Evolutionary conservation across 1,140 invertebrate species (phyloP).

Genomic region (Nymphalis io): DNA sequence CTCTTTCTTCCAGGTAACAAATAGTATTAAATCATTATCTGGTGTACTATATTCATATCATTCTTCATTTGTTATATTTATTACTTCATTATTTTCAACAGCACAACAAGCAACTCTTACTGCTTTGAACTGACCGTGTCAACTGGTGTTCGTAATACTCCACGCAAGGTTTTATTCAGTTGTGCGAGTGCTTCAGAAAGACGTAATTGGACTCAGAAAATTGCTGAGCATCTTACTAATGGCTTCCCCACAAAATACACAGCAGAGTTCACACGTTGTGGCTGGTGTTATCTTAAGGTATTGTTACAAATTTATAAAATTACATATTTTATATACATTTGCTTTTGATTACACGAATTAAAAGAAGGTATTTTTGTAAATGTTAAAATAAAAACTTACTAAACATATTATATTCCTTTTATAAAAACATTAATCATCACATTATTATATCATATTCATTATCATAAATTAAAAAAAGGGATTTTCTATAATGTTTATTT

Average conservation of each 20-base stretch:
- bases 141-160: constrained; percentile 42
- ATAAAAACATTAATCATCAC: no score
- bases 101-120: constrained; percentile 62
- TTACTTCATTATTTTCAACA: constrained; percentile 36
- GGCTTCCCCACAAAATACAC: constrained; percentile 63
- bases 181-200: constrained; percentile 63
- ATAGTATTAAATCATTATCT: constrained; percentile 3
- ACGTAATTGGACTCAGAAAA: constrained; percentile 69
- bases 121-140: constrained; percentile 66
- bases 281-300: constrained; percentile 75
- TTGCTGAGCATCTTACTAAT: constrained; percentile 58
- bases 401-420: no score
- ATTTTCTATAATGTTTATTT: no score
- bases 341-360: no score
- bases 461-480: no score
- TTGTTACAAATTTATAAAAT: neutral
- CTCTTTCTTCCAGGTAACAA: constrained; percentile 67
- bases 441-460: no score
- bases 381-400: no score
- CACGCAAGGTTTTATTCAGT: constrained; percentile 64
- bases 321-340: no score
- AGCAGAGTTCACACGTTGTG: constrained; percentile 64
- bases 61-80: neutral
- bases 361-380: no score
- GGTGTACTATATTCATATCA: neutral